A percentile compares a stretch with the other conserved stretches of the same genome.
Evolutionary conservation across 2,797 vertebrate species (phyloP).

Genomic region (Karalla daura): DNA sequence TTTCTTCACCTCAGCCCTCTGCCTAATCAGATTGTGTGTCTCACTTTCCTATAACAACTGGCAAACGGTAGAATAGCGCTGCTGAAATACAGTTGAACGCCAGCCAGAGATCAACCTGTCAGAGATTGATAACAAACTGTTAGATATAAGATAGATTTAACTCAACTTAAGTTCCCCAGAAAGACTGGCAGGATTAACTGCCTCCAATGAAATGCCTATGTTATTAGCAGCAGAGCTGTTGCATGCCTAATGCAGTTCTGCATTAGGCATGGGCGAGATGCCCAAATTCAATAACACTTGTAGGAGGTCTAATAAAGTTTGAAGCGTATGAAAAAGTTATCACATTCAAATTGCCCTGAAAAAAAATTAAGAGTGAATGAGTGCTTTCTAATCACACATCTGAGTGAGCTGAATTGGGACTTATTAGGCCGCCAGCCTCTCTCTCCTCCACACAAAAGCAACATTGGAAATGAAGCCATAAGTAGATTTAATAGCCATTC

Average conservation of each 20-base stretch:
- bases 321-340: conserved; percentile 52
- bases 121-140: neutral
- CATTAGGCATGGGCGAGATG: conserved; percentile 26
- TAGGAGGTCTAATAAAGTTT: conserved; percentile 53
- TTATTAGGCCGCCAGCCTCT: conserved; percentile 26
- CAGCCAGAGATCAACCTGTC: neutral
- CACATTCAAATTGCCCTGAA: conserved; percentile 47
- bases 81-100: neutral
- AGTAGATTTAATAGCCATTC: conserved; percentile 1
- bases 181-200: conserved; percentile 6
- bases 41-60: neutral
- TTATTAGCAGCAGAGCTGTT: conserved; percentile 27
- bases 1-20: neutral
- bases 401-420: conserved; percentile 33
- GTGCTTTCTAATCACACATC: conserved; percentile 39
- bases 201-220: conserved; percentile 31
- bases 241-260: conserved; percentile 27
- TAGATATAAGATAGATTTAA: neutral
- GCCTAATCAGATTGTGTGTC: neutral
- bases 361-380: conserved; percentile 58
- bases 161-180: conserved; percentile 9
- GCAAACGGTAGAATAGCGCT: neutral
- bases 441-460: conserved; percentile 14
- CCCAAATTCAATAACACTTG: conserved; percentile 55
- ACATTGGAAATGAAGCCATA: conserved; percentile 25